These are phyloP conservation scores for Acanthis flammea DNA, from an alignment of 2,797 vertebrate species.

Conservation along the genomic window DNA sequence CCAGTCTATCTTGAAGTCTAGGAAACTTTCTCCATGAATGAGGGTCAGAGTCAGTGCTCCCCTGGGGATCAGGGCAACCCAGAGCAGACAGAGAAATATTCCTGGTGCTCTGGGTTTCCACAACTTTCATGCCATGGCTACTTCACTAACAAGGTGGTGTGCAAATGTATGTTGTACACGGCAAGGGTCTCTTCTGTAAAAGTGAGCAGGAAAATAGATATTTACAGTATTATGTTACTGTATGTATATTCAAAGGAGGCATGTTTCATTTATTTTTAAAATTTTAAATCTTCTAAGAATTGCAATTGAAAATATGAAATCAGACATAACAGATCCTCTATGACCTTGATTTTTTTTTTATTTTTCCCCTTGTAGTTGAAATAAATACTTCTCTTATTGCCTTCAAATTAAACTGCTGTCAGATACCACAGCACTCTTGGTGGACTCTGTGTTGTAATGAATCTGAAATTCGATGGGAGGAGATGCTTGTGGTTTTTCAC, in stretches of 20 bases:
- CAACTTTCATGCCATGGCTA: neutral
- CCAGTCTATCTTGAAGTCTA: neutral
- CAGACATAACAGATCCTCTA: neutral
- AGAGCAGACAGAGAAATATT: neutral
- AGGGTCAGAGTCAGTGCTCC: neutral
- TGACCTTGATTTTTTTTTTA: neutral
- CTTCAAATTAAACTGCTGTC: neutral
- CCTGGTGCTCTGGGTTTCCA: neutral
- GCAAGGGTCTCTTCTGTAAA: neutral
- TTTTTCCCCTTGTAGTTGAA: neutral
- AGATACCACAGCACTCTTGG: neutral
- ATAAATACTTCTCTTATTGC: neutral
- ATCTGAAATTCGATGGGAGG: neutral
- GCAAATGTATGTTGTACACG: neutral
- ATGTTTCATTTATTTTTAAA: neutral
- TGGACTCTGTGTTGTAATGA: neutral
- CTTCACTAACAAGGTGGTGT: fast-evolving
- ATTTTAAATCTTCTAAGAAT: neutral
- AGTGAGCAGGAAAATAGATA: neutral
- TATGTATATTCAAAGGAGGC: neutral
- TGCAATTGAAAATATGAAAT: neutral
- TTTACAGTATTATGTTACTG: neutral
- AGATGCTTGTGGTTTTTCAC: neutral
- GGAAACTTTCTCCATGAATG: neutral
- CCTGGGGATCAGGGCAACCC: neutral